Base-by-base conservation (phyloP, 2,888 invertebrate species). In the Bruchidius siliquastri region DNA sequence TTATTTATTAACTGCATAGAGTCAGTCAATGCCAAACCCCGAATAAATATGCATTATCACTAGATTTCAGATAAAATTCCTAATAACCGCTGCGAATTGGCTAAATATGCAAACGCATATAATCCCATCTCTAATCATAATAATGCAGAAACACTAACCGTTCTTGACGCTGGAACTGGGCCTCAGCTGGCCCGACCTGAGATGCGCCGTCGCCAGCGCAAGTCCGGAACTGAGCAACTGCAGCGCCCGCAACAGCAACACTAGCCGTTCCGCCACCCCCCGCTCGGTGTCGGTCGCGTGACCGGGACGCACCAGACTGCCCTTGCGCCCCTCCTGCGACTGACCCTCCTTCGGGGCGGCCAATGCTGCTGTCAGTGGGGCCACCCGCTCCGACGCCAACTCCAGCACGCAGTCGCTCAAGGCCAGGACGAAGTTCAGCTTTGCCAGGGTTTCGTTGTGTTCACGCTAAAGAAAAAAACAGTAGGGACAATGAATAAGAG, bases 361-460 rank as follows among this genome's bases (percentile, higher is more conserved):
- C 68, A 68, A 13, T 2, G 21, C 68, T 2, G 84, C 84, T 0
- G 83, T 91, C 75, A 95, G 89, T 67, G 95, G 95, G 0, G 93
- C 92, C 73, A 93, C 92, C 80, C 94, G 90, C n/a, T 92, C 91
- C 76, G 93, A 91, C 20, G 96, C 96, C 74, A 96, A 89, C 88
- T 98, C 97, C 77, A 97, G 90, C 75, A 99, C 93, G 85, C 98
- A 97, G 85, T 97, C 98, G 78, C 97, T 97, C 78, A 99, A 89
- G 77, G 98, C 97, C 82, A 97, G 89, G 77, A 99, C 97, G 88
- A 99, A 99, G 88, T 98, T 96, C 80, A 99, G 89, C 88, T 99
- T 99, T 21, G 97, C 97, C 87, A 99, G 90, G 70, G 96, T 97
- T 86, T 97, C 97, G 88, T 97, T 97, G 88, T 98, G 98, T 87